phyloP scores from a whole-genome alignment of 2,113 vertebrate species.

The Capreolus pygargus region DNA sequence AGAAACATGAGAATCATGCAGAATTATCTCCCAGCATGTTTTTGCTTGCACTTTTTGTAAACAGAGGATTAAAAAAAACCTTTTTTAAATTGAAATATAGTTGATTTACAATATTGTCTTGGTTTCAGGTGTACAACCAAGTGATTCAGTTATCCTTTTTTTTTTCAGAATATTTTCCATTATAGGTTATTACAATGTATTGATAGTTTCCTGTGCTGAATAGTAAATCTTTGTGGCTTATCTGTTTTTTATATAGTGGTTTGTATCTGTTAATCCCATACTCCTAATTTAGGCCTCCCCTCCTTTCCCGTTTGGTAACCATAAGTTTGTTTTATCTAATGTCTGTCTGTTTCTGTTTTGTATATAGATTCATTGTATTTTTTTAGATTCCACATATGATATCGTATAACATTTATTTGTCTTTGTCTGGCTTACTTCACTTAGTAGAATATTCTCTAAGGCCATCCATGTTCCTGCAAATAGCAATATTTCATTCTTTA shows the following conservation, averaged over 20 bases:
- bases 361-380: not conserved
- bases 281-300: not conserved
- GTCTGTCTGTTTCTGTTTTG: not conserved
- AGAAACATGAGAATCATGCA: not conserved
- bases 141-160: not conserved
- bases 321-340: not conserved
- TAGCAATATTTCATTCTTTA: not conserved
- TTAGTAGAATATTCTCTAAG: not conserved
- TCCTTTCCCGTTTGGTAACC: not conserved
- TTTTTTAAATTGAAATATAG: not conserved
- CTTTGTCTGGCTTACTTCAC: not conserved
- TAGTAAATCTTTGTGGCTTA: not conserved
- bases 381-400: not conserved
- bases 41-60: not conserved
- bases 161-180: not conserved
- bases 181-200: not conserved
- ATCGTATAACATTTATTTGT: not conserved
- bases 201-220: not conserved
- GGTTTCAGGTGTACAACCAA: not conserved
- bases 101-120: not conserved
- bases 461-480: not conserved
- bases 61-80: not conserved
- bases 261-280: not conserved
- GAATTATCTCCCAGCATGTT: not conserved
- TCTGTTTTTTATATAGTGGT: not conserved